phyloP scores from a whole-genome alignment of 2,113 vertebrate genomes.

The Bothrops jararaca region DNA sequence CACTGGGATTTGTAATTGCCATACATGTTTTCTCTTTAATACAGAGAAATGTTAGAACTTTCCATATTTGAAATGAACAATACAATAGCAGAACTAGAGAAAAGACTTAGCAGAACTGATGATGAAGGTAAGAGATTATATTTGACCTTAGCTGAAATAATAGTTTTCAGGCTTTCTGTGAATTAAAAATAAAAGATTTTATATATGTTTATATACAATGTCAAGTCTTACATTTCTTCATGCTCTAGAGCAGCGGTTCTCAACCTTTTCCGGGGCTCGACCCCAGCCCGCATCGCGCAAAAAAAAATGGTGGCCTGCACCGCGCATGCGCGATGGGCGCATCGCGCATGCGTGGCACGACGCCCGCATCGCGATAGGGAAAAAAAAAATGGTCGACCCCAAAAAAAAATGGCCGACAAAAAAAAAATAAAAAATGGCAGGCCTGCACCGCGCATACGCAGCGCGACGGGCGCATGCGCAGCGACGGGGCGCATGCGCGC shows the following conservation, averaged over 20 bases:
- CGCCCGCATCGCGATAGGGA: no score
- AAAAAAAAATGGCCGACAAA: no score
- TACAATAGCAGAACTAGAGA: constrained; percentile 65
- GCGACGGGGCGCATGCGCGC: no score
- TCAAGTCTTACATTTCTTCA: neutral
- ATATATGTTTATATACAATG: neutral
- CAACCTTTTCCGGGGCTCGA: no score
- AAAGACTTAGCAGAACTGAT: constrained; percentile 56
- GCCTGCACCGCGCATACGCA: no score
- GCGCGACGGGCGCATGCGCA: no score
- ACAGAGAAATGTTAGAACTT: constrained; percentile 66
- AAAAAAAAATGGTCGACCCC: no score
- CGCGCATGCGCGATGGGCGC: no score
- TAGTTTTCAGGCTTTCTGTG: neutral
- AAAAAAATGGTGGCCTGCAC: no score
- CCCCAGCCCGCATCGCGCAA: no score
- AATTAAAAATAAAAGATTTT: neutral
- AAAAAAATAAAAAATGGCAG: no score
- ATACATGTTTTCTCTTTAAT: constrained; percentile 32
- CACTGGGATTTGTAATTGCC: neutral
- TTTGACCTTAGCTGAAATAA: neutral
- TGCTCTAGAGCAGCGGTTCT: neutral
- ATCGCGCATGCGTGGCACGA: no score
- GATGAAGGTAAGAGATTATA: constrained; percentile 65
- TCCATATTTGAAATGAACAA: constrained; percentile 68